Evolutionary conservation across 2,888 invertebrate species (phyloP).

Genomic region (Branchellion lobata): DNA sequence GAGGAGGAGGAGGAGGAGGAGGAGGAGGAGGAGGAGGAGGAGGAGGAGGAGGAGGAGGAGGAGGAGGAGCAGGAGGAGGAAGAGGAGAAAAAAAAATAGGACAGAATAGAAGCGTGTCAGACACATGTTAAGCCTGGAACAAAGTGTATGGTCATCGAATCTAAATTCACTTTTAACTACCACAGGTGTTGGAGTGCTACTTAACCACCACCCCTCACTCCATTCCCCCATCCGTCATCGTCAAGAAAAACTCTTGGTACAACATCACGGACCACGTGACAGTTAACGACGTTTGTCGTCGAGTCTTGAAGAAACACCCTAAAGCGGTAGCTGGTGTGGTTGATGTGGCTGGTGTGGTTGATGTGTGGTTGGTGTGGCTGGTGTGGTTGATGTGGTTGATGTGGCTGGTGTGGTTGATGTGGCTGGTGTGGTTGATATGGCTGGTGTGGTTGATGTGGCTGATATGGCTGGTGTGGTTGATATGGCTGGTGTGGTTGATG

Average conservation of each 20-base stretch:
- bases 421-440: no score
- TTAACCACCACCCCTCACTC: neutral
- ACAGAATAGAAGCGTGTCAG: neutral
- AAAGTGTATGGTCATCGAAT: no score
- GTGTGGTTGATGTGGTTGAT: no score
- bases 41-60: conserved; percentile 54
- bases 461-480: no score
- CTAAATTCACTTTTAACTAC: no score
- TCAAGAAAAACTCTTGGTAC: neutral
- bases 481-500: no score
- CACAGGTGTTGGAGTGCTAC: neutral
- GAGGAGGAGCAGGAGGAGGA: conserved; percentile 52
- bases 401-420: no score
- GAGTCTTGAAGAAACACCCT: neutral
- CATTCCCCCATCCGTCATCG: neutral
- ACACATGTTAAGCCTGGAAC: neutral
- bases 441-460: no score
- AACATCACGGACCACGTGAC: neutral
- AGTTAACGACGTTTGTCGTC: neutral
- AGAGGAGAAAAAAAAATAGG: conserved; percentile 48
- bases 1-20: conserved; percentile 58
- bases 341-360: neutral
- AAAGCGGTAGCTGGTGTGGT: neutral
- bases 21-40: conserved; percentile 56
- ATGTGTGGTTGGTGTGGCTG: no score